Conservation (phyloP, 1,140 invertebrate species). For the Oscheius sp. region DNA sequence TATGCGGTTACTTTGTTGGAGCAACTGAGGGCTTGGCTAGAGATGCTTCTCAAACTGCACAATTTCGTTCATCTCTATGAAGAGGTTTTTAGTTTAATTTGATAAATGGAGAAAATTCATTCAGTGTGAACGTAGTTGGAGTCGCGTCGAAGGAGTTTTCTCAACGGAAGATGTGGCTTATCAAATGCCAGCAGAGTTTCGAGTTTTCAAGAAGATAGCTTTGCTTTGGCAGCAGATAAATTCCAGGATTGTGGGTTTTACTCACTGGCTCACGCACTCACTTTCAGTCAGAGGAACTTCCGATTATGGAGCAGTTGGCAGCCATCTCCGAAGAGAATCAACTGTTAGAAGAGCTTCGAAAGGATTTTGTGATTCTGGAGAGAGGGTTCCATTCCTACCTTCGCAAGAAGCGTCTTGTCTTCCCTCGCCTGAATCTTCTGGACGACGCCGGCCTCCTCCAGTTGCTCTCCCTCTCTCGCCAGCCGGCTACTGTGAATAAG, state of each 20-base stretch:
- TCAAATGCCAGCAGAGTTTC: constrained; percentile 45
- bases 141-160: constrained; percentile 19
- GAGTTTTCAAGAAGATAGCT: constrained; percentile 37
- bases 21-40: constrained; percentile 12
- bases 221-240: constrained; percentile 20
- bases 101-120: not conserved
- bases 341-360: constrained; percentile 1
- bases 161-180: constrained; percentile 25
- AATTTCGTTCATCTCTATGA: constrained; percentile 21
- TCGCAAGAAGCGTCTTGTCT: constrained; percentile 15
- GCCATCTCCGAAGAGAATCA: constrained; percentile 1
- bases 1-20: constrained; percentile 14
- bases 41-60: constrained; percentile 18
- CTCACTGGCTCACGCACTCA: not conserved
- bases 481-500: not conserved
- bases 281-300: constrained; percentile 17
- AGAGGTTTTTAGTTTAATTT: not conserved
- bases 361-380: constrained; percentile 3
- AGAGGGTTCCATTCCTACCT: constrained; percentile 25
- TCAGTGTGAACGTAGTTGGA: constrained; percentile 10
- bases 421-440: constrained; percentile 12
- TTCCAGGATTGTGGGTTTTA: constrained; percentile 9
- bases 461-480: not conserved
- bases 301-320: constrained; percentile 14
- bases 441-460: not conserved